A percentile compares a stretch with the other conserved stretches of the same genome.
Evolutionary conservation across 2,888 invertebrate genomes (phyloP).

Genomic region (Zhengitettix transpicula): DNA sequence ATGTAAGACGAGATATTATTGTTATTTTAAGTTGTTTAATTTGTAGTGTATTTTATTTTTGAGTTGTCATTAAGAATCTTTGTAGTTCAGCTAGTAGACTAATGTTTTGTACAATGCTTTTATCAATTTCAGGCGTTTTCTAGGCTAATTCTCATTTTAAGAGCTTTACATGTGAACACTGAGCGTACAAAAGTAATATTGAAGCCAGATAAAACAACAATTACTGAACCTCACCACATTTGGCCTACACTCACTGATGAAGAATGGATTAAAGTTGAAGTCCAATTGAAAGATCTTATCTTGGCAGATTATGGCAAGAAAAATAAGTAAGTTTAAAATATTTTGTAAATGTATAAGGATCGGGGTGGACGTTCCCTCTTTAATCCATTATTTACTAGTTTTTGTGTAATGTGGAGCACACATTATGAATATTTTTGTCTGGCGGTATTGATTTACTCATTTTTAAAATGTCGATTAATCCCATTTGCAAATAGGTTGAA

Average conservation of each 20-base stretch:
- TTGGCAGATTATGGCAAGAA: slow-evolving; percentile 99
- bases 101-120: no score
- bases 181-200: slow-evolving; percentile 96
- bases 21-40: no score
- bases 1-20: no score
- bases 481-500: no score
- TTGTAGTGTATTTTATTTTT: no score
- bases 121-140: slow-evolving; percentile 61
- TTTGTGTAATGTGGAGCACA: background rate
- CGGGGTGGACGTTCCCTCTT: background rate
- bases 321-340: slow-evolving; percentile 57
- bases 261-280: slow-evolving; percentile 99
- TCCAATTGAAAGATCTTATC: slow-evolving; percentile 94
- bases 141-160: slow-evolving; percentile 84
- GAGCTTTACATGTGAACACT: slow-evolving; percentile 96
- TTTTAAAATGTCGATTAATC: background rate
- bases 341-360: no score
- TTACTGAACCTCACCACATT: slow-evolving; percentile 98
- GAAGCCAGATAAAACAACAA: slow-evolving; percentile 97
- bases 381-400: background rate
- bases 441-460: background rate
- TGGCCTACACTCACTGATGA: slow-evolving; percentile 97
- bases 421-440: background rate
- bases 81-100: no score
- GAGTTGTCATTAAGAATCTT: no score